Conservation (phyloP, 2,888 invertebrate genomes). For the Trichogramma dendrolimi region DNA sequence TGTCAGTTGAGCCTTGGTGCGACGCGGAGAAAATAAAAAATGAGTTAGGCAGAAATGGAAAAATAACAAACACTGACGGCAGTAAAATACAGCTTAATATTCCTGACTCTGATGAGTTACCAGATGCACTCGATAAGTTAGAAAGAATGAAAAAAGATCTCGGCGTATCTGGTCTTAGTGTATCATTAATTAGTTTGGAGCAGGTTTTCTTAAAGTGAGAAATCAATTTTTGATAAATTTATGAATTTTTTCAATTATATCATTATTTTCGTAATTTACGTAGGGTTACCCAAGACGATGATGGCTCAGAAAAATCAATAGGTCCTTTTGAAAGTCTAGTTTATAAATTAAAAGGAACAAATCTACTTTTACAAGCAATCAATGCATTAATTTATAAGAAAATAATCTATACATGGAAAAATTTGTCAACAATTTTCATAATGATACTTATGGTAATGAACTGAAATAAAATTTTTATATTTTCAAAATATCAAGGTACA, state of each 20-base stretch:
- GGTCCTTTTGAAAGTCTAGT: slow-evolving; percentile 31
- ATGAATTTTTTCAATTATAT: slow-evolving; percentile 6
- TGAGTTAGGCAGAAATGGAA: slow-evolving; percentile 49
- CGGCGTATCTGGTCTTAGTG: slow-evolving; percentile 69
- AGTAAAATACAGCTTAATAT: slow-evolving; percentile 57
- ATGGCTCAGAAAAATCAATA: slow-evolving; percentile 33
- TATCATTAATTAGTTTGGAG: slow-evolving; percentile 82
- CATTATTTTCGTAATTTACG: not conserved
- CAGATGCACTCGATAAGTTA: slow-evolving; percentile 59
- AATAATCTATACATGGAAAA: slow-evolving; percentile 43
- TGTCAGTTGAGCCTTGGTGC: slow-evolving; percentile 35
- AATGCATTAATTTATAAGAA: slow-evolving; percentile 48
- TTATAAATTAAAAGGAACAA: slow-evolving; percentile 39
- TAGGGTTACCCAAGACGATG: slow-evolving; percentile 28
- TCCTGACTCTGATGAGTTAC: slow-evolving; percentile 55
- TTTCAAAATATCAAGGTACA: not conserved
- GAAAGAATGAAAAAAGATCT: slow-evolving; percentile 58
- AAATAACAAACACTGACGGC: slow-evolving; percentile 48
- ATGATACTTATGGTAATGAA: slow-evolving; percentile 19
- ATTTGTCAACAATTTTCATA: slow-evolving; percentile 36
- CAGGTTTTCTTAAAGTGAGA: slow-evolving; percentile 78
- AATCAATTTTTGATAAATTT: not conserved
- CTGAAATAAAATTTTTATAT: not conserved
- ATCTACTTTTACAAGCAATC: slow-evolving; percentile 41
- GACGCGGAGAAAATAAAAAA: slow-evolving; percentile 40